Evolutionary conservation across 2,797 vertebrate species (phyloP), one percentile per base, ranked within the genome.

Genomic region (Simalia tracyae): DNA sequence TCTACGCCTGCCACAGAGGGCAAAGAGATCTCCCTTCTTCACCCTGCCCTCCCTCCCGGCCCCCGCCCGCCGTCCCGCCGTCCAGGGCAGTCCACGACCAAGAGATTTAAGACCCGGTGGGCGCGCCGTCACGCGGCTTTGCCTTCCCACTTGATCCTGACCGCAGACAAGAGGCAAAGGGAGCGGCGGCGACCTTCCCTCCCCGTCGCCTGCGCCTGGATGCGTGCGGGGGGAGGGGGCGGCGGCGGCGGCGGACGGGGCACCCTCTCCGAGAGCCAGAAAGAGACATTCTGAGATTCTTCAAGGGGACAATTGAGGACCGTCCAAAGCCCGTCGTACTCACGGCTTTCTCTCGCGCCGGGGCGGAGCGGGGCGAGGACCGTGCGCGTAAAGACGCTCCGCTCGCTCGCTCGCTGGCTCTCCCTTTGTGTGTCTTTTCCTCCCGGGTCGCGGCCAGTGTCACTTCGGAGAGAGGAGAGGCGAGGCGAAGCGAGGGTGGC

Each of bases 71-170:
- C 36, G 14, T 22, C 66, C 36, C 66, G 28, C 66, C 86, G 66
- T 61, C 90, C 87, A 50, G 86, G 68, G 46, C 91, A n/a, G 59
- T 17, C 26, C 86, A 6, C 31, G 68, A 42, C 86, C 86, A 17
- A 60, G 86, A 31, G 68, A 61, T 72, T 54, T 42, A 59, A 91
- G 64, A 12, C 64, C 84, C 31, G 63, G 50, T 36, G 54, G n/a
- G 36, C 6, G 31, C 61, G 90, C 50, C 90, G 64, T 63, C 84
- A 61, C 56, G 89, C 90, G 12, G 61, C 56, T 60, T 31, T 9
- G 84, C 88, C 42, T 63, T 60, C 84, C 66, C 89, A 36, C 92
- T 90, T 88, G 89, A 92, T 90, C 92, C 89, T 90, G 92, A 87
- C 92, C 92, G 46, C 92, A 87, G 91, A 76, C 84, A 17, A 24